A percentile compares a stretch with the other conserved stretches of the same genome.
phyloP scores from a whole-genome alignment of 2,888 invertebrate species.

The Cerceris rybyensis region DNA sequence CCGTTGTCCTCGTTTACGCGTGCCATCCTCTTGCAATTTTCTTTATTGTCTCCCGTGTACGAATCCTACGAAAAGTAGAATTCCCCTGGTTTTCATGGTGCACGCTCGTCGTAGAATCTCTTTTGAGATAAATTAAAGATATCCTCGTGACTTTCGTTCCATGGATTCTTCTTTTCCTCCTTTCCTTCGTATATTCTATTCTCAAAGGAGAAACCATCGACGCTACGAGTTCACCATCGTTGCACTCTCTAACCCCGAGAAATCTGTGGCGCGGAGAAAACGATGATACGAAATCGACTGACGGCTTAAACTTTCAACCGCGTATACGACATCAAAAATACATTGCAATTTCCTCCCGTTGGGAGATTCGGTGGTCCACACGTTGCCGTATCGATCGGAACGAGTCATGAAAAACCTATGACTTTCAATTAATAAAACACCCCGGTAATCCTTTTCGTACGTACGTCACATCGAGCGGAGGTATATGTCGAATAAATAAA shows the following conservation, averaged over 20 bases:
- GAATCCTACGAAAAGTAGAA: too few relatives aligned
- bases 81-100: too few relatives aligned
- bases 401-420: background rate
- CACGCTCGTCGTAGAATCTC: slow-evolving; percentile 1
- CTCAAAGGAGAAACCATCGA: slow-evolving; percentile 8
- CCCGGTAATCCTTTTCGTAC: background rate
- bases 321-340: background rate
- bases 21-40: too few relatives aligned
- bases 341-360: background rate
- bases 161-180: background rate
- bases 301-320: background rate
- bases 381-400: background rate
- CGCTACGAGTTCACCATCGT: slow-evolving; percentile 26
- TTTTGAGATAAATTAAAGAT: slow-evolving; percentile 14
- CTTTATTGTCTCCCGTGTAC: too few relatives aligned
- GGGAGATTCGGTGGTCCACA: background rate
- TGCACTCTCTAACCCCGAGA: background rate
- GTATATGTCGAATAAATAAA: slow-evolving; percentile 30
- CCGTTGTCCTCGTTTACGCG: too few relatives aligned
- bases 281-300: background rate
- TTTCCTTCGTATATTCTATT: background rate
- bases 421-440: slow-evolving; percentile 18
- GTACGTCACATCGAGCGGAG: background rate
- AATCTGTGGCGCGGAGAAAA: background rate
- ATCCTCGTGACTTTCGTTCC: background rate